These are phyloP conservation scores for Phymastichus coffea DNA, from an alignment of 1,140 invertebrate genomes.

Conservation along the genomic window DNA sequence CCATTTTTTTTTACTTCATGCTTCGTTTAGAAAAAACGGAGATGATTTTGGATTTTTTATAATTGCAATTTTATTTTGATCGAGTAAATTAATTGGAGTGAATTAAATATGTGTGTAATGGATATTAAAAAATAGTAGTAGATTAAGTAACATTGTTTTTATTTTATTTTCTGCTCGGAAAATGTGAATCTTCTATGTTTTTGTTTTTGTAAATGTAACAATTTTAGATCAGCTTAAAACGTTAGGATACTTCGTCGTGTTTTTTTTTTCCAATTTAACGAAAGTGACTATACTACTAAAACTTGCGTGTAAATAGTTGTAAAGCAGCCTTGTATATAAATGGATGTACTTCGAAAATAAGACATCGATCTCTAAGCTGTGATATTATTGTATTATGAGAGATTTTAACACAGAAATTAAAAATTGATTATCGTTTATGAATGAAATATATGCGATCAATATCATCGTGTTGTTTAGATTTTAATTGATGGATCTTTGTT, in stretches of 20 bases:
- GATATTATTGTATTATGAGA: constrained; percentile 57
- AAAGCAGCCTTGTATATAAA: constrained; percentile 40
- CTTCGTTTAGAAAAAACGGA: no score
- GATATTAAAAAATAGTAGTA: not conserved
- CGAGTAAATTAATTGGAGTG: no score
- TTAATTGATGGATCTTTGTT: constrained; percentile 15
- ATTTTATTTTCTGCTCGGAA: not conserved
- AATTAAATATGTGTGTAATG: no score
- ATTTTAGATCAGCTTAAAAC: no score
- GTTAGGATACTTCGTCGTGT: no score
- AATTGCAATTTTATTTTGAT: no score
- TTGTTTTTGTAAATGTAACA: not conserved
- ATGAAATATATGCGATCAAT: constrained; percentile 31
- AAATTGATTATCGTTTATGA: constrained; percentile 40
- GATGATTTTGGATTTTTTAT: not conserved
- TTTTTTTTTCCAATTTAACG: no score
- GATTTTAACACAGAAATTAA: constrained; percentile 40
- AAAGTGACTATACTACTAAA: constrained; percentile 31
- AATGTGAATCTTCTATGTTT: not conserved
- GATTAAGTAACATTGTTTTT: not conserved
- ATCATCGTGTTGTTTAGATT: constrained; percentile 29
- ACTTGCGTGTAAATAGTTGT: constrained; percentile 39
- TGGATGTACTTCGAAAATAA: constrained; percentile 40
- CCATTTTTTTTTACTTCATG: no score
- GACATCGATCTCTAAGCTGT: constrained; percentile 56